Evolutionary conservation across 2,888 invertebrate genomes (phyloP), one percentile per base, ranked within the genome.

Genomic region (Stramonita haemastoma): DNA sequence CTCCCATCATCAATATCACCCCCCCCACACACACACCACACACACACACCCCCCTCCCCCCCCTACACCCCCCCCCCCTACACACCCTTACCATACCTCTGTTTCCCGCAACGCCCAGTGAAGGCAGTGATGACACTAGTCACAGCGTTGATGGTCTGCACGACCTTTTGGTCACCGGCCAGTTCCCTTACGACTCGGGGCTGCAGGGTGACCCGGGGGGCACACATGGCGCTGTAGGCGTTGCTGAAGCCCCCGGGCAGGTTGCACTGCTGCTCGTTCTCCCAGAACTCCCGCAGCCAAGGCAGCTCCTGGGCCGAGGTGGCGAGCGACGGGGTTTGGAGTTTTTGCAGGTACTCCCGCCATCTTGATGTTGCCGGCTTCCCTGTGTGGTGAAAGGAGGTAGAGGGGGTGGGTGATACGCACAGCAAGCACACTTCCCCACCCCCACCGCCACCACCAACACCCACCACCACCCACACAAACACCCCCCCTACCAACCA

Each of bases 271-370:
- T 93, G 92, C 36, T 91, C 85, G 19, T 92, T 91, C 90, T 94
- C 92, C 92, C 93, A 94, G 86, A 92, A 94, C 26, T 92, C 92
- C 46, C 91, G 89, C 57, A 94, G 83, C 94, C 94, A 94, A 2
- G 91, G 91, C 66, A 93, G 93, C 46, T 91, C 79, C 29, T n/a
- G 60, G 8, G 90, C 26, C 19, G 46, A 46, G 46, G 46, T 46
- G 46, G 46, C 2, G 46, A 46, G 46, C 4, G 46, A 46, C 46
- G 46, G 46, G 46, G 46, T 46, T 46, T 46, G 46, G 46, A 93
- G 88, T 15, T 90, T 91, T 15, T 57, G 60, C 4, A 94, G 86
- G 60, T 91, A 93, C 0, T 32, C 86, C 86, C 66, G 73, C 90
- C 73, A 92, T 93, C 4, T 60, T 57, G 19, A 84, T 73, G 26